These are phyloP conservation scores for Odobenus rosmarus DNA, from an alignment of 2,113 vertebrate genomes.

Conservation along the genomic window DNA sequence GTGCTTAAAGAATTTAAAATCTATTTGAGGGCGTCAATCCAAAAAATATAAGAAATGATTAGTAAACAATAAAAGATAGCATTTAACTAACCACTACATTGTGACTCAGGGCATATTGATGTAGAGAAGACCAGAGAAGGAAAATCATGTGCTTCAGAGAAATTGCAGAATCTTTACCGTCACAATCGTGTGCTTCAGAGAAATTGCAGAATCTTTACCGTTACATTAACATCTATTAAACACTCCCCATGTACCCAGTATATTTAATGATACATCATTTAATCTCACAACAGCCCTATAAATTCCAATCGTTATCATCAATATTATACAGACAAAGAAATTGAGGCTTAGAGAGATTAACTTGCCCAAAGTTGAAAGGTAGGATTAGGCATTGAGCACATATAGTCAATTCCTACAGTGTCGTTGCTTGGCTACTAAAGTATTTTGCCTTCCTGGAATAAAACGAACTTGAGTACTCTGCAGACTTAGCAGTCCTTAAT, in stretches of 20 bases:
- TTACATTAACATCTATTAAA: background rate
- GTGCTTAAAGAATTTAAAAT: background rate
- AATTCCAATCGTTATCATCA: background rate
- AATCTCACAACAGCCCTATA: background rate
- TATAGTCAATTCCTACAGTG: background rate
- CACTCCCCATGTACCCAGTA: background rate
- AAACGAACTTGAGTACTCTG: background rate
- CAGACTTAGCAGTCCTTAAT: background rate
- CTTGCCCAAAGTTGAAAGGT: background rate
- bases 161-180: background rate
- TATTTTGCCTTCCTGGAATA: background rate
- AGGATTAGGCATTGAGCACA: background rate
- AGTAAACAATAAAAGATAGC: background rate
- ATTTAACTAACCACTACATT: background rate
- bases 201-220: background rate
- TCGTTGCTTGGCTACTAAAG: background rate
- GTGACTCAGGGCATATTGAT: background rate
- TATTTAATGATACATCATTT: background rate
- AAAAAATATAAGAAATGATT: constrained; percentile 17
- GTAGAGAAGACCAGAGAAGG: background rate
- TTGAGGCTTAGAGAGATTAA: background rate
- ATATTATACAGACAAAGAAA: constrained; percentile 34
- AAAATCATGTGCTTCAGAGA: background rate
- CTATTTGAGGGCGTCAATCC: background rate
- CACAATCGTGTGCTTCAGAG: background rate